A percentile compares a stretch with the other conserved stretches of the same genome.
These are phyloP conservation scores for Anabacerthia variegaticeps DNA, from an alignment of 2,797 vertebrate species.

Conservation along the genomic window DNA sequence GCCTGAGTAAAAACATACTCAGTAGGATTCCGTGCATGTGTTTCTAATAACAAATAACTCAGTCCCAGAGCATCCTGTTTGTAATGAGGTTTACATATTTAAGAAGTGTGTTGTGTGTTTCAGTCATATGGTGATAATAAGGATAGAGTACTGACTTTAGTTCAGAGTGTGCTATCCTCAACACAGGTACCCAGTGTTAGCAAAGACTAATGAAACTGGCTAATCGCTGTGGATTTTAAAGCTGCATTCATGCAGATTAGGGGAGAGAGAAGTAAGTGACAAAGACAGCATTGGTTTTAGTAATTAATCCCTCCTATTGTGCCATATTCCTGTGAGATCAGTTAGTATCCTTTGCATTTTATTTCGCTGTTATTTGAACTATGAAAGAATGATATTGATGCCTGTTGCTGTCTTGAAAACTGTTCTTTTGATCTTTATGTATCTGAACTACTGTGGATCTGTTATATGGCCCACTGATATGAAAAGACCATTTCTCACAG, in stretches of 20 bases:
- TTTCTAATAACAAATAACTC: neutral
- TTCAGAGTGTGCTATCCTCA: neutral
- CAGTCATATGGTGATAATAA: neutral
- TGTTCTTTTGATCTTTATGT: neutral
- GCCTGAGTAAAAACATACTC: neutral
- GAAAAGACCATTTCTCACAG: neutral
- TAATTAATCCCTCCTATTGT: neutral
- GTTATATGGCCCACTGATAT: neutral
- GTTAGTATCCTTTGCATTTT: neutral
- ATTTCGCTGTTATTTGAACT: neutral
- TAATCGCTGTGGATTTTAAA: neutral
- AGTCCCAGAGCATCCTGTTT: neutral
- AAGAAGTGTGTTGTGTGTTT: neutral
- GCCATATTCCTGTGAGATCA: neutral
- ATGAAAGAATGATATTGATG: neutral
- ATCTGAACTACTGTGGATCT: neutral
- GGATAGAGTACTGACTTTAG: neutral
- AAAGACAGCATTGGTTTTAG: neutral
- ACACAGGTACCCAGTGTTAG: neutral
- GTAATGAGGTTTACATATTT: neutral
- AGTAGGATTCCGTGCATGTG: neutral
- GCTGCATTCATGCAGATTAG: neutral
- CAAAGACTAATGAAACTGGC: neutral
- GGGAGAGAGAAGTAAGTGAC: neutral
- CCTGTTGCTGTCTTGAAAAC: neutral